phyloP scores from a whole-genome alignment of 2,888 invertebrate species.

The Scaptomyza flava region DNA sequence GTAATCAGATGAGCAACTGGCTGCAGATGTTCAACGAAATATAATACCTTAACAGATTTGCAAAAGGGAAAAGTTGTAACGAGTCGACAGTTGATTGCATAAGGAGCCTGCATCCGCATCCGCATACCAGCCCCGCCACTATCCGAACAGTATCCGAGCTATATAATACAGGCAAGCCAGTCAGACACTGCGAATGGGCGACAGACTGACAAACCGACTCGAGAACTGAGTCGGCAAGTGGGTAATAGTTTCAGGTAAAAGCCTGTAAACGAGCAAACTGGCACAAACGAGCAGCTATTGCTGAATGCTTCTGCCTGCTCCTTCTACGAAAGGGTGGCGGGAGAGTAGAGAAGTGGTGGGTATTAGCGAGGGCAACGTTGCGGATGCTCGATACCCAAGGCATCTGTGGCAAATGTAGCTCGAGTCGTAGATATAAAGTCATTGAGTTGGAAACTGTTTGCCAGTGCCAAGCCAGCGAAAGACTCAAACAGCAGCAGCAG shows the following conservation, averaged over 20 bases:
- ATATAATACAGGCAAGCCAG: conserved; percentile 49
- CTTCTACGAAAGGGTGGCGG: not conserved
- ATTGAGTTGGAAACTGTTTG: conserved; percentile 76
- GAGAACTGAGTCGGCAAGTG: conserved; percentile 60
- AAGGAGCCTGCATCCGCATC: conserved; percentile 49
- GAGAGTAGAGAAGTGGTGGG: not conserved
- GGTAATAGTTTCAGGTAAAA: conserved; percentile 81
- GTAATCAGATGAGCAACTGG: conserved; percentile 73
- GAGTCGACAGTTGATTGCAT: conserved; percentile 76
- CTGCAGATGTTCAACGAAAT: conserved; percentile 68
- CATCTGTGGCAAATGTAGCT: conserved; percentile 72
- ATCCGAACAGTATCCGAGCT: conserved; percentile 21
- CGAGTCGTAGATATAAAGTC: conserved; percentile 73
- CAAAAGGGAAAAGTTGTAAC: conserved; percentile 60
- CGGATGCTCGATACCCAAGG: conserved; percentile 68
- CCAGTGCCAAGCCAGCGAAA: conserved; percentile 60
- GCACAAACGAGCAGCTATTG: conserved; percentile 73
- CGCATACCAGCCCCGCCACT: not conserved
- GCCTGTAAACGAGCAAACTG: conserved; percentile 81
- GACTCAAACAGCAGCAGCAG: conserved; percentile 52
- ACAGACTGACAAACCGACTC: conserved; percentile 36
- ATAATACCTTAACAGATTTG: conserved; percentile 61
- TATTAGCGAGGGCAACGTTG: conserved; percentile 42
- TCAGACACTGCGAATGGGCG: conserved; percentile 29
- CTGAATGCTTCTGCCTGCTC: conserved; percentile 38